Evolutionary conservation across 2,113 vertebrate species (phyloP).

Genomic region (Lampris incognitus): DNA sequence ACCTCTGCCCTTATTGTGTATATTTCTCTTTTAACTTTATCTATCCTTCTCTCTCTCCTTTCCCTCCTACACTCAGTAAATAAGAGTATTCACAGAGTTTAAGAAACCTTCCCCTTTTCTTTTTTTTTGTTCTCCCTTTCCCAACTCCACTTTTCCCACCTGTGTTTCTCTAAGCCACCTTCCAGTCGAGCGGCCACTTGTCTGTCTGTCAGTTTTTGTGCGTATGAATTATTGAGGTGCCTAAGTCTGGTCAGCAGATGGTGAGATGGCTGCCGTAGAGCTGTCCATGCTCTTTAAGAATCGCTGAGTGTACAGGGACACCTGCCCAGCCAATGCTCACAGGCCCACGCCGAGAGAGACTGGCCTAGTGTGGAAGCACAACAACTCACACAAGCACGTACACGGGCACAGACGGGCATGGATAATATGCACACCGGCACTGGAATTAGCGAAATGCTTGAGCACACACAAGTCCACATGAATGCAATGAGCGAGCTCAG

Average conservation of each 20-base stretch:
- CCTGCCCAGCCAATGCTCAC: slow-evolving; percentile 62
- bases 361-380: slow-evolving; percentile 4
- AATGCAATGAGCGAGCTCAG: background rate
- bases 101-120: background rate
- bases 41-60: background rate
- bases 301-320: slow-evolving; percentile 61
- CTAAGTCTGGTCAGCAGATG: slow-evolving; percentile 79
- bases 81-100: too few relatives aligned
- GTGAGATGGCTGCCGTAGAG: slow-evolving; percentile 67
- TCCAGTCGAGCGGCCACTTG: slow-evolving; percentile 38
- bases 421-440: background rate
- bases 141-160: slow-evolving; percentile 38
- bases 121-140: slow-evolving; percentile 30
- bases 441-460: slow-evolving; percentile 11
- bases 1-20: background rate
- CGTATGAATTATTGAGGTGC: slow-evolving; percentile 79
- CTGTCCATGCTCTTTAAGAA: slow-evolving; percentile 64
- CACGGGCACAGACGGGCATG: slow-evolving; percentile 29
- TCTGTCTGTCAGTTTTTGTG: slow-evolving; percentile 46
- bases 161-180: slow-evolving; percentile 4
- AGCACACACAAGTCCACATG: slow-evolving; percentile 37
- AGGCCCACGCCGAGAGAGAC: slow-evolving; percentile 6
- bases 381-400: background rate
- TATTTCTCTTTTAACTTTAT: slow-evolving; percentile 10
- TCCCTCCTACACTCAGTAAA: slow-evolving; percentile 38